phyloP scores from a whole-genome alignment of 2,888 invertebrate genomes.

The Steinernema carpocapsae region DNA sequence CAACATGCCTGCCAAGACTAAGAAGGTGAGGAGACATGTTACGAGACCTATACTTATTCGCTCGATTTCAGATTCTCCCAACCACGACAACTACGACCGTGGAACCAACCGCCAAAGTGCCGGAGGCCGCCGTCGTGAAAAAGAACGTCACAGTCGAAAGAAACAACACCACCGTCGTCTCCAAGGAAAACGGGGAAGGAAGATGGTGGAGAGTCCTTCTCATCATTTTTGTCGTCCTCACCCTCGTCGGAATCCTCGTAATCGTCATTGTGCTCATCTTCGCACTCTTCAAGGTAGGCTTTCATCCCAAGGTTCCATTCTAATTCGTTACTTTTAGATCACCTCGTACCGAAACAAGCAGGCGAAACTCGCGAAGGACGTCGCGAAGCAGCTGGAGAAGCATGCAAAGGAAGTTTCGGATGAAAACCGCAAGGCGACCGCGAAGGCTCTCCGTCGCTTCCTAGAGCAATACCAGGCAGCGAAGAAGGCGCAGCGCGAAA shows the following conservation, averaged over 20 bases:
- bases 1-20: not conserved
- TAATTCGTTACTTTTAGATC: not conserved
- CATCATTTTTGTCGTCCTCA: not conserved
- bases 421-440: not conserved
- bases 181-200: not conserved
- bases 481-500: not conserved
- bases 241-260: not conserved
- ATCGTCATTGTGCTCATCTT: not conserved
- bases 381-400: not conserved
- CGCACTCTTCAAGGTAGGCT: conserved; percentile 4
- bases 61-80: not conserved
- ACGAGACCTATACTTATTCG: too few relatives aligned
- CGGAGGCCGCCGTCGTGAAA: not conserved
- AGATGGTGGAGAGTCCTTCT: conserved; percentile 5
- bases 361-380: not conserved
- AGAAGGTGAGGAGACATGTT: not conserved
- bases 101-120: not conserved
- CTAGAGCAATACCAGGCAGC: conserved; percentile 21
- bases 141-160: too few relatives aligned
- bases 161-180: too few relatives aligned
- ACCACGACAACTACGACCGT: conserved; percentile 10
- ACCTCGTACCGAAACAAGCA: not conserved
- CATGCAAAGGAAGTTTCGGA: conserved; percentile 1
- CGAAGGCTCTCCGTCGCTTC: not conserved
- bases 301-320: not conserved